phyloP scores from a whole-genome alignment of 1,140 invertebrate species.

The Pemphigus obesinymphae region DNA sequence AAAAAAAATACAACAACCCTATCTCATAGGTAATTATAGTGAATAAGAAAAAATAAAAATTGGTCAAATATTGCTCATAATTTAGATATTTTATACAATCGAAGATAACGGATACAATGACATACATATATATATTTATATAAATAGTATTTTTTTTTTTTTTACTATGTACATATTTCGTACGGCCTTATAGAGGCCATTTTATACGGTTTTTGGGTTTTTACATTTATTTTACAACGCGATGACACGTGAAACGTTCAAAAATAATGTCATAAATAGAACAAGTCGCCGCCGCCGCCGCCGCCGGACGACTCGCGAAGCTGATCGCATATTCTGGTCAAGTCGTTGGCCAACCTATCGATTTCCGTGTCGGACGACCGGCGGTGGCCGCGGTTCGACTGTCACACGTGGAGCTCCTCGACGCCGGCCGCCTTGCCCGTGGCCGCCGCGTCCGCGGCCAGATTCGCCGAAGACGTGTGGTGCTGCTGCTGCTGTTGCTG shows the following conservation, averaged over 20 bases:
- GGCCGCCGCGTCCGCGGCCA: conserved; percentile 36
- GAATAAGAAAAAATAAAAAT: too few relatives aligned
- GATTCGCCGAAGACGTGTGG: background rate
- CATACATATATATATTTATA: too few relatives aligned
- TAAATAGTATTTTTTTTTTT: too few relatives aligned
- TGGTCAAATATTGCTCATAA: too few relatives aligned
- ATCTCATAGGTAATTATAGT: too few relatives aligned
- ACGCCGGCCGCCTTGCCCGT: background rate
- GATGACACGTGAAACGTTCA: background rate
- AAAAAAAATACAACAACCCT: too few relatives aligned
- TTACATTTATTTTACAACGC: too few relatives aligned
- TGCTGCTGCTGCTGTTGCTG: background rate
- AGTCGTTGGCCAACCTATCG: conserved; percentile 43
- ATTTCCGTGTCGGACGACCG: conserved; percentile 21
- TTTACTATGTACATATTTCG: too few relatives aligned
- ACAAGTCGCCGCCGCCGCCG: conserved; percentile 43
- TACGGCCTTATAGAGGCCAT: too few relatives aligned
- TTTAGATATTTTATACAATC: too few relatives aligned
- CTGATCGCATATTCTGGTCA: conserved; percentile 46
- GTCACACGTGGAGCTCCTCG: conserved; percentile 47
- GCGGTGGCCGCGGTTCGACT: conserved; percentile 42
- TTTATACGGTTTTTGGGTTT: too few relatives aligned
- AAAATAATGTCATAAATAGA: conserved; percentile 43
- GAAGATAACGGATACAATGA: too few relatives aligned
- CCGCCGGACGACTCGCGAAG: conserved; percentile 42